These are phyloP conservation scores for Diabrotica balteata DNA, from an alignment of 2,888 invertebrate species.

Conservation along the genomic window DNA sequence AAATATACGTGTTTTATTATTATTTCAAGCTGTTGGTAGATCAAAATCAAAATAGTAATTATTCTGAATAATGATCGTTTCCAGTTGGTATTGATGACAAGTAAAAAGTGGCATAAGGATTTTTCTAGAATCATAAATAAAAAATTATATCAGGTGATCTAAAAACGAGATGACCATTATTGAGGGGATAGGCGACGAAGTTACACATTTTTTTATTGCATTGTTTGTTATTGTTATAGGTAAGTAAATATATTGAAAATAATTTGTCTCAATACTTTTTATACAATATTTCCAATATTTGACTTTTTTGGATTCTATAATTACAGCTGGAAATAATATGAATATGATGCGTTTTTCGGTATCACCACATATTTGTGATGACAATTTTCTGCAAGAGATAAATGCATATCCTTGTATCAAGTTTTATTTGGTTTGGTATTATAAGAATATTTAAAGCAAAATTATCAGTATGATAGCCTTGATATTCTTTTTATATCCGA, in stretches of 20 bases:
- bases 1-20: not conserved
- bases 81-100: not conserved
- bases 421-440: no score
- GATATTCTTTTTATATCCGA: no score
- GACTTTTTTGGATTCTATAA: no score
- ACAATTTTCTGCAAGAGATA: no score
- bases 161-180: conserved; percentile 71
- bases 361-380: no score
- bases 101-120: not conserved
- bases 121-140: not conserved
- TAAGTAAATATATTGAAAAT: conserved; percentile 44
- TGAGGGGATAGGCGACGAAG: conserved; percentile 86
- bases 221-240: conserved; percentile 63
- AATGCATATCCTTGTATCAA: no score
- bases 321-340: no score
- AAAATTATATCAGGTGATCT: conserved; percentile 9
- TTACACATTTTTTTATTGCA: conserved; percentile 74
- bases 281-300: no score
- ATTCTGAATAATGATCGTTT: not conserved
- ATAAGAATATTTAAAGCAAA: no score
- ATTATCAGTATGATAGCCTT: no score
- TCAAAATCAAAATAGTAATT: not conserved
- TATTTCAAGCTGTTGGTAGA: not conserved
- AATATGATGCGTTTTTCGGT: no score
- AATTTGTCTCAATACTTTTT: no score